Conservation (phyloP, 2,888 invertebrate genomes). For the Dascillus cervinus region DNA sequence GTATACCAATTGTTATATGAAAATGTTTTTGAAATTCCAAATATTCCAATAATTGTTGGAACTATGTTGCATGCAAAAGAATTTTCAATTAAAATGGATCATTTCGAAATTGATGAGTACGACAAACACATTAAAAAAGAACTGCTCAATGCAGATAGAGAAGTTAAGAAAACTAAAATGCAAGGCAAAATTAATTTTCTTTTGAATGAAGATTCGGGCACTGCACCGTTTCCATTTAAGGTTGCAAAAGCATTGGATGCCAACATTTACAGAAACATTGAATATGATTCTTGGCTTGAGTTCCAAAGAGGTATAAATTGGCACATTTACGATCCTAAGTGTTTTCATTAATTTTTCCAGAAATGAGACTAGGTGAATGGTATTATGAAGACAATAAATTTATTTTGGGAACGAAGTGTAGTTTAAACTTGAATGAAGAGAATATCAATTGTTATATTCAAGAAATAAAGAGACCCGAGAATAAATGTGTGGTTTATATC, state of each 20-base stretch:
- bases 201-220: no score
- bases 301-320: slow-evolving; percentile 73
- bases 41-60: slow-evolving; percentile 45
- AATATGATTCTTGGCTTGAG: slow-evolving; percentile 88
- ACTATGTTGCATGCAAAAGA: slow-evolving; percentile 36
- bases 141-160: slow-evolving; percentile 20
- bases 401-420: slow-evolving; percentile 72
- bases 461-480: slow-evolving; percentile 49
- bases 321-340: no score
- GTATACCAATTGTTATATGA: slow-evolving; percentile 80
- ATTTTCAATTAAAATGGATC: slow-evolving; percentile 1
- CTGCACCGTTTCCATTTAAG: slow-evolving; percentile 86
- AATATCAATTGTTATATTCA: slow-evolving; percentile 69
- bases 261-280: slow-evolving; percentile 84
- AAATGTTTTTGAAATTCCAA: slow-evolving; percentile 69
- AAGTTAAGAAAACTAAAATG: no score
- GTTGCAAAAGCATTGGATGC: slow-evolving; percentile 89
- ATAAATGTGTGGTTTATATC: slow-evolving; percentile 72
- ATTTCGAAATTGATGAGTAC: no score
- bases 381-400: slow-evolving; percentile 47
- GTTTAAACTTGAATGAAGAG: slow-evolving; percentile 49
- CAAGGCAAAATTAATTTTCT: no score
- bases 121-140: no score
- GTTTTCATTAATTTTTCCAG: slow-evolving; percentile 22
- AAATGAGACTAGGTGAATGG: slow-evolving; percentile 42